Conservation (phyloP, 1,140 invertebrate genomes). For the Cataglyphis hispanica region DNA sequence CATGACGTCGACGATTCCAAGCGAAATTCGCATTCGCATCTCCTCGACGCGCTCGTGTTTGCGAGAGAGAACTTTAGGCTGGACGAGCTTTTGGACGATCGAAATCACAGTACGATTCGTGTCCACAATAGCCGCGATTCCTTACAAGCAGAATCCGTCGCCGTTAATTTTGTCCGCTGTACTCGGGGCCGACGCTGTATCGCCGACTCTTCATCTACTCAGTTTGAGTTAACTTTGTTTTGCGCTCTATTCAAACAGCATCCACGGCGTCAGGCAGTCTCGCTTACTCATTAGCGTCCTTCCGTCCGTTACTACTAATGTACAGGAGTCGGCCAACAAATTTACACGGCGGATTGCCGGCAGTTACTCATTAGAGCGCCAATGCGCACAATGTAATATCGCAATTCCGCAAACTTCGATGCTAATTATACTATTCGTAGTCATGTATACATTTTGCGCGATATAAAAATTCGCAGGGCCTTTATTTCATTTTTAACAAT, state of each 20-base stretch:
- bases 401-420: conserved; percentile 45
- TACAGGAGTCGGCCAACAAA: conserved; percentile 50
- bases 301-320: conserved; percentile 60
- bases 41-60: not conserved
- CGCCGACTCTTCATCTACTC: conserved; percentile 51
- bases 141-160: conserved; percentile 50
- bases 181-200: conserved; percentile 17
- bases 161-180: conserved; percentile 39
- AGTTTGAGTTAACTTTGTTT: conserved; percentile 60
- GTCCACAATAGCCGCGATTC: conserved; percentile 44
- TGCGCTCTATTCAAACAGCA: conserved; percentile 54
- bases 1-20: not conserved
- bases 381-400: conserved; percentile 60
- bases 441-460: not conserved
- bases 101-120: conserved; percentile 41
- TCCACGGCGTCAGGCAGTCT: conserved; percentile 43
- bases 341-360: conserved; percentile 49
- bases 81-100: conserved; percentile 23
- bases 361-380: conserved; percentile 50
- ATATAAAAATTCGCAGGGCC: not conserved
- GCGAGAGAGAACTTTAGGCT: not conserved
- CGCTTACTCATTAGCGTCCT: conserved; percentile 58
- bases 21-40: not conserved
- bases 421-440: conserved; percentile 21
- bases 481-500: no score